phyloP scores from a whole-genome alignment of 2,113 vertebrate genomes.

The Glaucidium brasilianum region DNA sequence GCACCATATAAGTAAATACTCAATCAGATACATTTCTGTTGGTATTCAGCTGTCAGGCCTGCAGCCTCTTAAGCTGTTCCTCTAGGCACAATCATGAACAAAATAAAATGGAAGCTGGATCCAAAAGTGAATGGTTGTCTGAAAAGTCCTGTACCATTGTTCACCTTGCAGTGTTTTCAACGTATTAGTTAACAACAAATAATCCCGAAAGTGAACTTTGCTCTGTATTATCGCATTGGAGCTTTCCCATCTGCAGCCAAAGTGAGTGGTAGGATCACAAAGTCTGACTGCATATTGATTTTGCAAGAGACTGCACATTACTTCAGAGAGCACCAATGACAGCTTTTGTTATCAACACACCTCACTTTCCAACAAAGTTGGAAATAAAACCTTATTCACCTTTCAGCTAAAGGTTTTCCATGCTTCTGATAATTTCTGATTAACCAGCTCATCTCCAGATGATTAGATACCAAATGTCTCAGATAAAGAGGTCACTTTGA shows the following conservation, averaged over 20 bases:
- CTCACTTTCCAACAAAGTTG: neutral
- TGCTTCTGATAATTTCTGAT: constrained; percentile 15
- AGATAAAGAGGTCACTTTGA: neutral
- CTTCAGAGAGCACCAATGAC: neutral
- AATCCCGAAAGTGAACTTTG: neutral
- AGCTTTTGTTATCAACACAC: neutral
- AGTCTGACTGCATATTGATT: constrained; percentile 3
- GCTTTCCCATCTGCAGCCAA: neutral
- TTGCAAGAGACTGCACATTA: neutral
- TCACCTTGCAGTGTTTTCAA: neutral
- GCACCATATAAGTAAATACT: neutral
- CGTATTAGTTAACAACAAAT: neutral
- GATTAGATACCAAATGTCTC: neutral
- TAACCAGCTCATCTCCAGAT: neutral
- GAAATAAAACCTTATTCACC: neutral
- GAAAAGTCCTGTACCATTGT: neutral
- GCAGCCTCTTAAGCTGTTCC: neutral
- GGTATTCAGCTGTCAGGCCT: neutral
- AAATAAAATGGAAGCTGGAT: neutral
- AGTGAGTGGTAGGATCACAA: neutral
- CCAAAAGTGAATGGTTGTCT: neutral
- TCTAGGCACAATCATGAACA: neutral
- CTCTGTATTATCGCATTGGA: neutral
- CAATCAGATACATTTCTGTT: neutral
- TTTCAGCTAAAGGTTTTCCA: neutral